Conservation (phyloP, 1,140 invertebrate genomes). For the Riptortus pedestris region DNA sequence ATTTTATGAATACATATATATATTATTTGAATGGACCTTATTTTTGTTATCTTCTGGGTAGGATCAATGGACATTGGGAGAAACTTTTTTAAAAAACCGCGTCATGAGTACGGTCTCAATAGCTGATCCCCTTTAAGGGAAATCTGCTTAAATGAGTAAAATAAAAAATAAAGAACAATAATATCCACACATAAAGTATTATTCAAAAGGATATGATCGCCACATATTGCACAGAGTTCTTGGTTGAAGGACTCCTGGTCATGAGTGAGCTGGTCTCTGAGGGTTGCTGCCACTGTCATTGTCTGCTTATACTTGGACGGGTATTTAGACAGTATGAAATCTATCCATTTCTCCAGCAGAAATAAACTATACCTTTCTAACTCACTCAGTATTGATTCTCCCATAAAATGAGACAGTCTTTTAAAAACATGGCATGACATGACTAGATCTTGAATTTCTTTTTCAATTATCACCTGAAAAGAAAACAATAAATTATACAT, state of each 20-base stretch:
- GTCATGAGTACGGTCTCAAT: too few species aligned
- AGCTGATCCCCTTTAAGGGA: too few species aligned
- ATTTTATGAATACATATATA: too few species aligned
- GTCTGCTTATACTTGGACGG: not conserved
- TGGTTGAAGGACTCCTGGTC: too few species aligned
- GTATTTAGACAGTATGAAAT: not conserved
- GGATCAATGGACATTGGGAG: too few species aligned
- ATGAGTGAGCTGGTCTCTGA: not conserved
- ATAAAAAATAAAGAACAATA: too few species aligned
- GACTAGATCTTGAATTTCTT: constrained; percentile 18
- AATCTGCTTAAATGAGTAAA: too few species aligned
- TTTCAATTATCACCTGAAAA: constrained; percentile 19
- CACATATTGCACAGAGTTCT: not conserved
- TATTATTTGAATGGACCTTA: too few species aligned
- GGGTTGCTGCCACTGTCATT: not conserved
- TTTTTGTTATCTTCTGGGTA: too few species aligned
- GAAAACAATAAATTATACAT: constrained; percentile 2
- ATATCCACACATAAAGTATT: too few species aligned
- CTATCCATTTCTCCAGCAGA: constrained; percentile 24
- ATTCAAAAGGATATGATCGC: constrained; percentile 13
- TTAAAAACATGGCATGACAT: constrained; percentile 26
- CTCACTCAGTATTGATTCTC: not conserved
- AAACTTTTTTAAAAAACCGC: too few species aligned
- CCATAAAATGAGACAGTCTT: not conserved
- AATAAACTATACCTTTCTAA: constrained; percentile 15